Conservation (phyloP, 2,797 vertebrate genomes). For the Protonibea diacanthus region DNA sequence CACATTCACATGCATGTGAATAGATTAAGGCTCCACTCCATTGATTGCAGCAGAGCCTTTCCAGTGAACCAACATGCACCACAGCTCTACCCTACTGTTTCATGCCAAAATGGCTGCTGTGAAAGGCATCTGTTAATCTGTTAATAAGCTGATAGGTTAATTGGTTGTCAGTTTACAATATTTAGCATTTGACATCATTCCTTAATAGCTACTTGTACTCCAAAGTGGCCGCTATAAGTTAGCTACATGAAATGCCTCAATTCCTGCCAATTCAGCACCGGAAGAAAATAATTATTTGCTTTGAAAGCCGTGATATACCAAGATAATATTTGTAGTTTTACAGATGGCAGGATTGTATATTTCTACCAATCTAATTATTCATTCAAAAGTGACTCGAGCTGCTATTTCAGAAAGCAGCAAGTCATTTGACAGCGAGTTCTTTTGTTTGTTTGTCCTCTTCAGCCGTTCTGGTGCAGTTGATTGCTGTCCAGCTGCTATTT, state of each 20-base stretch:
- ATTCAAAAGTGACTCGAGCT: neutral
- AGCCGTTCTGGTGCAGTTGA: neutral
- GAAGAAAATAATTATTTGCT: neutral
- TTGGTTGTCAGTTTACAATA: too few relatives aligned
- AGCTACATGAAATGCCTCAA: neutral
- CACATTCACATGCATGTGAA: too few relatives aligned
- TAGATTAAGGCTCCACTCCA: too few relatives aligned
- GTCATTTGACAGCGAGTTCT: neutral
- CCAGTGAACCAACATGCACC: too few relatives aligned
- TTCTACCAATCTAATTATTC: neutral
- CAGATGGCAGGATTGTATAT: neutral
- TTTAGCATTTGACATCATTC: neutral
- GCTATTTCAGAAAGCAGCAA: conserved; percentile 1
- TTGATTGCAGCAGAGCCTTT: too few relatives aligned
- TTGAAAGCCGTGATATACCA: neutral
- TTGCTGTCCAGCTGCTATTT: neutral
- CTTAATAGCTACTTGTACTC: neutral
- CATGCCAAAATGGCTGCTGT: too few relatives aligned
- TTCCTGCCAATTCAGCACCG: neutral
- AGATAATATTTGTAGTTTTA: neutral
- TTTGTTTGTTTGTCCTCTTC: neutral
- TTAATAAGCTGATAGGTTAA: too few relatives aligned
- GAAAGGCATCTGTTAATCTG: too few relatives aligned
- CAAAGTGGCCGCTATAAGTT: neutral
- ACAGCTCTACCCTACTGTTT: too few relatives aligned